Conservation (phyloP, 2,888 invertebrate species). For the Parelbella ahira region DNA sequence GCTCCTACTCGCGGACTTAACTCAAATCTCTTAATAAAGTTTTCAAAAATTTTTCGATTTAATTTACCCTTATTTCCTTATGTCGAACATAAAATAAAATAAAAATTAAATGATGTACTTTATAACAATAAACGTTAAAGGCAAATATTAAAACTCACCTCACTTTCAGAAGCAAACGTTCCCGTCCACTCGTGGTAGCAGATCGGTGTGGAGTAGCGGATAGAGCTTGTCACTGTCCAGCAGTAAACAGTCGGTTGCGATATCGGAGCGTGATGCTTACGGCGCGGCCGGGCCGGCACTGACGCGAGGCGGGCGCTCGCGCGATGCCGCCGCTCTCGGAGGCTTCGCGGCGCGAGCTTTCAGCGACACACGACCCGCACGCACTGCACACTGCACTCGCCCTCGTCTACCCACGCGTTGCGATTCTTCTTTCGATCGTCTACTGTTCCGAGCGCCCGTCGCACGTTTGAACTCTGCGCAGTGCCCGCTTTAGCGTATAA, state of each 20-base stretch:
- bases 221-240: constrained; percentile 61
- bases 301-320: constrained; percentile 63
- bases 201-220: constrained; percentile 45
- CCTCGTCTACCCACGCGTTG: constrained; percentile 73
- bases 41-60: constrained; percentile 20
- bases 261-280: constrained; percentile 64
- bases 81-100: too few relatives aligned
- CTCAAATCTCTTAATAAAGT: constrained; percentile 7
- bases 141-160: constrained; percentile 50
- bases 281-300: constrained; percentile 81
- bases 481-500: constrained; percentile 77
- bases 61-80: too few relatives aligned
- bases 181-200: constrained; percentile 51
- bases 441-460: constrained; percentile 76
- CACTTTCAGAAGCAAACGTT: constrained; percentile 51
- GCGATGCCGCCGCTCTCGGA: constrained; percentile 53
- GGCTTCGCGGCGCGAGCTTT: constrained; percentile 78
- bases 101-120: too few relatives aligned
- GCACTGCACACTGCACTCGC: constrained; percentile 81
- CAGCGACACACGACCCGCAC: constrained; percentile 74
- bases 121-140: too few relatives aligned
- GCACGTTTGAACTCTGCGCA: constrained; percentile 78
- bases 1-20: constrained; percentile 34
- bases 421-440: constrained; percentile 70
- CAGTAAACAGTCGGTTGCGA: constrained; percentile 46